Evolutionary conservation across 1,140 invertebrate genomes (phyloP).

Genomic region (Drosophila lacertosa): DNA sequence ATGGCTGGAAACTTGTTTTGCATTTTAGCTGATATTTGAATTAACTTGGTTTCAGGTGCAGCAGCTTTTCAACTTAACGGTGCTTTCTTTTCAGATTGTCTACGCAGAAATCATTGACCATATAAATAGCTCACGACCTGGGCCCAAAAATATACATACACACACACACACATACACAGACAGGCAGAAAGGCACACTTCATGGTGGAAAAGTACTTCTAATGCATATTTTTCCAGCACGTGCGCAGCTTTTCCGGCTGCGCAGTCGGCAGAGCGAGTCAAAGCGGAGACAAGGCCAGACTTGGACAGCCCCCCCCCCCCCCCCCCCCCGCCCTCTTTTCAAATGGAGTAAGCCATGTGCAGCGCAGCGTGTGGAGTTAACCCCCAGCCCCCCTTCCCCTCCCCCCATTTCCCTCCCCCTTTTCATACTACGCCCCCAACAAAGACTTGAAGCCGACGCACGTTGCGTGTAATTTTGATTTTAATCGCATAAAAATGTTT

Average conservation of each 20-base stretch:
- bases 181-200: too few relatives aligned
- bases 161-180: background rate
- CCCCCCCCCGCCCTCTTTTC: background rate
- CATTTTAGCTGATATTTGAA: slow-evolving; percentile 19
- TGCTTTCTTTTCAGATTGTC: slow-evolving; percentile 40
- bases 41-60: background rate
- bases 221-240: slow-evolving; percentile 80
- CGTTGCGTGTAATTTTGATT: slow-evolving; percentile 82
- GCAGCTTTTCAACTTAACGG: slow-evolving; percentile 30
- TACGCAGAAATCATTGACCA: slow-evolving; percentile 45
- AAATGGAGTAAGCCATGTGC: slow-evolving; percentile 38
- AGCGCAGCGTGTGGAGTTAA: slow-evolving; percentile 44
- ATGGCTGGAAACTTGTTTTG: slow-evolving; percentile 24
- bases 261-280: slow-evolving; percentile 39
- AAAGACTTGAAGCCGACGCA: slow-evolving; percentile 60
- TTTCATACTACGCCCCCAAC: background rate
- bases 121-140: slow-evolving; percentile 46
- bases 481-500: slow-evolving; percentile 82
- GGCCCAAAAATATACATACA: slow-evolving; percentile 15
- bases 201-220: slow-evolving; percentile 31
- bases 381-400: slow-evolving; percentile 5
- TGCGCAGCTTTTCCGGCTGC: slow-evolving; percentile 78
- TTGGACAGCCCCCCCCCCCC: background rate
- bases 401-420: too few relatives aligned
- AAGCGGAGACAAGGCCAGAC: slow-evolving; percentile 33